Base-by-base conservation (phyloP, 2,113 vertebrate genomes). In the Cynopterus brachyotis region DNA sequence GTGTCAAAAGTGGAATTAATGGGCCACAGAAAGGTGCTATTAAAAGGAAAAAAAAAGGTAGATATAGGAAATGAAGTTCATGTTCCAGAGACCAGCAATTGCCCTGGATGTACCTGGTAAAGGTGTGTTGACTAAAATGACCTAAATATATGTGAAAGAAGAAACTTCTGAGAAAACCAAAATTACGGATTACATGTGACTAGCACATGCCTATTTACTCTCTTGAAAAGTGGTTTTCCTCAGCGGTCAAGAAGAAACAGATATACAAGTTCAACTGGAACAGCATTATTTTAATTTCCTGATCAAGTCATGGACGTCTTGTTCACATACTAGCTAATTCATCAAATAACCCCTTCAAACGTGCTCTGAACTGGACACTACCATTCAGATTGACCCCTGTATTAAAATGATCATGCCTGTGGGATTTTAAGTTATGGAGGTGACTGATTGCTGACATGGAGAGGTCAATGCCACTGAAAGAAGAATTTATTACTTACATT, bases 1-100 rank as follows among this genome's bases (percentile, higher is more conserved):
- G 69, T 96, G 92, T 97, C 96, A 98, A 86, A 97, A 93, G 84
- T 91, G 81, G 90, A 98, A 96, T 97, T 90, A 96, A 97, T 96
- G 94, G 80, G 40, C 66, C 92, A 82, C 32, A 67, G 96, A 93
- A 66, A 97, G 84, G 76, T 28, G 50, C 42, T 78, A 32, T 70
- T 53, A 72, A 87, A 84, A 92, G 78, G 50, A 12, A 93, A 76
- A 66, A 60, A 26, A 30, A 26, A 60, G 22, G 15, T 15, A 87
- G 15, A 64, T 12, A 70, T 6, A 92, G 87, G 64, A 95, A 93
- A 89, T 91, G 42, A 93, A 96, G 60, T 91, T 45, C 69, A 92
- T 16, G 73, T 93, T 89, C 32, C 55, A 79, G 62, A 91, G 42
- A 88, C 40, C 2, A 45, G 24, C 5, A 47, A 94, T 96, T 76